phyloP scores from a whole-genome alignment of 2,113 vertebrate genomes.

The Carettochelys insculpta region DNA sequence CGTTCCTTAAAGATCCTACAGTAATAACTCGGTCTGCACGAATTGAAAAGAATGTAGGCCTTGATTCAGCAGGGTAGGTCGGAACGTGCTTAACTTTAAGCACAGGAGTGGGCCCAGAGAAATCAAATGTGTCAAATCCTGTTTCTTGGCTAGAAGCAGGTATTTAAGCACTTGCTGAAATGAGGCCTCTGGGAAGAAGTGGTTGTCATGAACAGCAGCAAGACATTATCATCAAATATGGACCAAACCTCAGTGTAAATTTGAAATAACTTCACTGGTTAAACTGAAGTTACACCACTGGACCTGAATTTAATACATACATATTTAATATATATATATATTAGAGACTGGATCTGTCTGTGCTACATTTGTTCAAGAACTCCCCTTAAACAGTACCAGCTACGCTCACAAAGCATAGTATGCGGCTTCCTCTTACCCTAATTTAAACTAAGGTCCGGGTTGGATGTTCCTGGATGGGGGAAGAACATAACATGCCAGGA shows the following conservation, averaged over 20 bases:
- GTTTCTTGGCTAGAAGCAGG: neutral
- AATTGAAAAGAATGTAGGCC: neutral
- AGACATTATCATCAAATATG: neutral
- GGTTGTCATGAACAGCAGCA: neutral
- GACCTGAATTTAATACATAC: neutral
- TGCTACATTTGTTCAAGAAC: no score
- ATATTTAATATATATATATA: no score
- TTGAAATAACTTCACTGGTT: neutral
- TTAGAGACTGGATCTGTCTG: no score
- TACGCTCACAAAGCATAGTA: no score
- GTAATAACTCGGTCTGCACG: neutral
- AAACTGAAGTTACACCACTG: conserved; percentile 2
- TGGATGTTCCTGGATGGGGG: no score
- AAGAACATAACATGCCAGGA: no score
- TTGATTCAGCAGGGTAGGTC: neutral
- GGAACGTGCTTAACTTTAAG: neutral
- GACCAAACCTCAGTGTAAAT: neutral
- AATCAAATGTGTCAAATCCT: neutral
- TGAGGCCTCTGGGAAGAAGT: neutral
- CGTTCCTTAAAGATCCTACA: neutral
- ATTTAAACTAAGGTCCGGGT: no score
- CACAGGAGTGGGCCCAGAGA: neutral
- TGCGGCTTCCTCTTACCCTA: no score
- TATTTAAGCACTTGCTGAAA: neutral
- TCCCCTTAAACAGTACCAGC: no score